Base-by-base conservation (phyloP, 30 jellyfish, hydroid and myxozoan species). In the Cassiopea xamachana region DNA sequence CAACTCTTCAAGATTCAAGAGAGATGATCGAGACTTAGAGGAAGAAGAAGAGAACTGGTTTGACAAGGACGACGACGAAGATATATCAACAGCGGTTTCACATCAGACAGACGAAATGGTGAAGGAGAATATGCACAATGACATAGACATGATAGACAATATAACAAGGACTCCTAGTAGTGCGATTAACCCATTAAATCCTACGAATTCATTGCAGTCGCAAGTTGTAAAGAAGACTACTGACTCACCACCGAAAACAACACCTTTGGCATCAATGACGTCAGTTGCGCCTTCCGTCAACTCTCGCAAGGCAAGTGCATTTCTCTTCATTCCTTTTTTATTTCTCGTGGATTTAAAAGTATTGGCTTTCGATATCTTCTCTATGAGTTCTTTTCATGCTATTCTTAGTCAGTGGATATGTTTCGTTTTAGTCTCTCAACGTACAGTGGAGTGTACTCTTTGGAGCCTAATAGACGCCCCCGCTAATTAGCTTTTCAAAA, bases 41-140 rank as follows among this genome's bases (percentile, higher is more conserved):
- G 98, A 92, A 71, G 97, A 96, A 85, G 99, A 96, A 85, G 99
- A 96, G 97, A 92, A 68, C 45, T 96, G 98, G 98, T 96, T 96
- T 83, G 98, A 88, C 77, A 51, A 93, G 43, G 98, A 94, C 46
- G 99, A 96, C 43, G 99, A 96, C 75, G 99, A 96, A 10, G 84
- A 73, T 7, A 60, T 55, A 46, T 62, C 87, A 18, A 67, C 86
- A 45, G 18, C 50, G 14, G 27, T 46, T n/a, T 73, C 94, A 5
- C 73, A 83, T 10, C 94, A 71, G 75, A 2, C 91, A 8, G 89
- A 93, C 9, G 88, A 88, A 60, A 73, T 81, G 9, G 87, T 83
- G 69, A 76, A 96, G 15, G 87, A 16, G 10, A 43, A 69, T 1
- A 92, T 83, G 69, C 78, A 91, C 18, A 96, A 96, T 70, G 99